Evolutionary conservation across 2,113 vertebrate genomes (phyloP).

Genomic region (Entelurus aequoreus): DNA sequence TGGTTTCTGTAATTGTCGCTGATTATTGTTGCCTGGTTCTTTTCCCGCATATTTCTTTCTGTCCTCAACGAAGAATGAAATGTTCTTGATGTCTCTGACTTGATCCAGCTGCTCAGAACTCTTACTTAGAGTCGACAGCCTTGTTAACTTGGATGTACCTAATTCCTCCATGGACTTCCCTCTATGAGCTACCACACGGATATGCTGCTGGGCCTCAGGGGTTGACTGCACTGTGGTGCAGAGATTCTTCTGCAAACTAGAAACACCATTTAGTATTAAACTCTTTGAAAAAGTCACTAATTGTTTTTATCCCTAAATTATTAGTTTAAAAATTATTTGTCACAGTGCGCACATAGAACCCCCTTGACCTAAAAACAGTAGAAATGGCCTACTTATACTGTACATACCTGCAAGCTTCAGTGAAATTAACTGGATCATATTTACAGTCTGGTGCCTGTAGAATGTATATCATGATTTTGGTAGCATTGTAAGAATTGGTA

Average conservation of each 20-base stretch:
- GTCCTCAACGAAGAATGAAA: slow-evolving; percentile 20
- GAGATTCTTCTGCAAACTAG: slow-evolving; percentile 44
- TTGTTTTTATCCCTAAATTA: background rate
- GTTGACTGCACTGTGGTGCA: background rate
- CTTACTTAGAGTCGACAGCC: slow-evolving; percentile 58
- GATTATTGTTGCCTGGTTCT: slow-evolving; percentile 23
- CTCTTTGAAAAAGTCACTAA: background rate
- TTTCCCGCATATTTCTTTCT: slow-evolving; percentile 7
- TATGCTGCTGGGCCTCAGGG: slow-evolving; percentile 33
- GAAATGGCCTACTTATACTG: slow-evolving; percentile 32
- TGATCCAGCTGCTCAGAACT: slow-evolving; percentile 73
- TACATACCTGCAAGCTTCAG: slow-evolving; percentile 62
- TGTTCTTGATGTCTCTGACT: slow-evolving; percentile 30
- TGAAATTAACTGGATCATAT: slow-evolving; percentile 26
- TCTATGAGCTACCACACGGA: slow-evolving; percentile 54
- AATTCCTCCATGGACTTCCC: slow-evolving; percentile 77
- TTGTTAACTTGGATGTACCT: slow-evolving; percentile 43
- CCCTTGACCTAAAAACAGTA: slow-evolving; percentile 41
- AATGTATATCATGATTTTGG: background rate
- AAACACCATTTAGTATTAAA: slow-evolving; percentile 16
- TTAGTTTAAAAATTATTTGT: slow-evolving; percentile 34
- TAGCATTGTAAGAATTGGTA: background rate
- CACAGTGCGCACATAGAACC: slow-evolving; percentile 35
- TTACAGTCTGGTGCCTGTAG: slow-evolving; percentile 38
- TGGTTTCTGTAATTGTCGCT: slow-evolving; percentile 37